Evolutionary conservation across 2,113 vertebrate genomes (phyloP).

Genomic region (Girardinichthys multiradiatus): DNA sequence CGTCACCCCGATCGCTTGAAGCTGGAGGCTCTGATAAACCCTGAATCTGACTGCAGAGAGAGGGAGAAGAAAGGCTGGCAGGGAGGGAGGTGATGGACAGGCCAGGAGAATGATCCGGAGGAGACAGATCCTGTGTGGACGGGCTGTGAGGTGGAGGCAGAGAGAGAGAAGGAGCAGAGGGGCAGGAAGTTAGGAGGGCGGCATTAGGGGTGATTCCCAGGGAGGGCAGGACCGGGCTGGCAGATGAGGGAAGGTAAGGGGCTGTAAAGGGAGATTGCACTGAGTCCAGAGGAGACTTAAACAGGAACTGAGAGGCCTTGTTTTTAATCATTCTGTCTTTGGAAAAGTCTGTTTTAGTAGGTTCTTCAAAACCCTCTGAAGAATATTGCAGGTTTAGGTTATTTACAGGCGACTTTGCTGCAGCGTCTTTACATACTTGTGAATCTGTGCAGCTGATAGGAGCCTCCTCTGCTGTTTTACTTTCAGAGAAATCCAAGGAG

Average conservation of each 20-base stretch:
- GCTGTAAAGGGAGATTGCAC: neutral
- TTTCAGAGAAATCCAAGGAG: neutral
- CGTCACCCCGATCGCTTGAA: neutral
- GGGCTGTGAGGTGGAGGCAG: slow-evolving; percentile 38
- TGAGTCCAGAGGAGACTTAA: slow-evolving; percentile 45
- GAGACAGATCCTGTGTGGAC: slow-evolving; percentile 29
- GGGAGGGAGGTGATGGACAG: slow-evolving; percentile 6
- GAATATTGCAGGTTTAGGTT: neutral
- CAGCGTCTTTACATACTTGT: neutral
- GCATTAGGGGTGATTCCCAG: slow-evolving; percentile 51
- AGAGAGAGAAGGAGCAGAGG: slow-evolving; percentile 36
- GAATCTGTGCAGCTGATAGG: neutral
- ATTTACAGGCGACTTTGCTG: slow-evolving; percentile 7
- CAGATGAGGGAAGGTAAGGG: slow-evolving; percentile 10
- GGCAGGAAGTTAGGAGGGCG: slow-evolving; percentile 8
- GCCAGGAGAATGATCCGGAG: slow-evolving; percentile 41
- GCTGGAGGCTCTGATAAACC: neutral
- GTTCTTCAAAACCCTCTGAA: neutral
- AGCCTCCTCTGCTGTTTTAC: neutral
- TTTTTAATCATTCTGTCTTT: neutral
- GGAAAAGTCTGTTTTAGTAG: neutral
- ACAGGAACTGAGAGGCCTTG: slow-evolving; percentile 33
- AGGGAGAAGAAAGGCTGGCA: neutral
- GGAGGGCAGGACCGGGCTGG: slow-evolving; percentile 44
- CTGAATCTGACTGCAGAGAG: neutral